Percentiles rank a stretch among this genome's conserved stretches.
Evolutionary conservation across 1,140 invertebrate genomes (phyloP).

Genomic region (Dendrolimus punctatus): DNA sequence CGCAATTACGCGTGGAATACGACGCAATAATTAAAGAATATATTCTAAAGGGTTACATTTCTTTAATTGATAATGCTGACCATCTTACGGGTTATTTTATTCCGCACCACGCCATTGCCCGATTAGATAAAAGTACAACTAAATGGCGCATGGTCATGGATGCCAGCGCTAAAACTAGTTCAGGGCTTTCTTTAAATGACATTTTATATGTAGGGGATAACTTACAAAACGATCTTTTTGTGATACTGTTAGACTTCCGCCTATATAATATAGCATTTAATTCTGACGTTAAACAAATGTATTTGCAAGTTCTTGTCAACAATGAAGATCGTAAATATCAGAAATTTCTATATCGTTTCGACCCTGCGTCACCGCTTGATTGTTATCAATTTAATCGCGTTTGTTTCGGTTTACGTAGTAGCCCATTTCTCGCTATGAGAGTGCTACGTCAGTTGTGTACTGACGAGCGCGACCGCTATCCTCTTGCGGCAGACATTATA

Average conservation of each 20-base stretch:
- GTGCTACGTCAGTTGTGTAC: no score
- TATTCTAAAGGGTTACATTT: no score
- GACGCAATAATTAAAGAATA: no score
- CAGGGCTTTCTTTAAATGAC: constrained; percentile 8
- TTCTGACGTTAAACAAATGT: constrained; percentile 13
- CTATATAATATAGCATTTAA: constrained; percentile 7
- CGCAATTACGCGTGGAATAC: no score
- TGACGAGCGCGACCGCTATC: no score
- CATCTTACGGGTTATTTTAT: no score
- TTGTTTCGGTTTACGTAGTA: constrained; percentile 1
- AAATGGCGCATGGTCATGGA: constrained; percentile 9
- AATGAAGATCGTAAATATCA: constrained; percentile 4
- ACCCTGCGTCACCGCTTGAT: constrained; percentile 1
- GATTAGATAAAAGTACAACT: constrained; percentile 2
- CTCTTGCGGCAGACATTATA: no score
- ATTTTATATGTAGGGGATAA: constrained; percentile 6
- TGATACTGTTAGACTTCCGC: constrained; percentile 7
- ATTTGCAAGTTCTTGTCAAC: constrained; percentile 7
- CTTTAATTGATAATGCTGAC: no score
- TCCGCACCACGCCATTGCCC: constrained; percentile 7
- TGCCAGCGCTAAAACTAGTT: constrained; percentile 6
- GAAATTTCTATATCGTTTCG: constrained; percentile 5
- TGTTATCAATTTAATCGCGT: constrained; percentile 8
- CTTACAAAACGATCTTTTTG: constrained; percentile 9
- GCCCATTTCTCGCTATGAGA: no score